Evolutionary conservation across 92 coral and sea anemone species (phyloP).

Genomic region (Porites rus): DNA sequence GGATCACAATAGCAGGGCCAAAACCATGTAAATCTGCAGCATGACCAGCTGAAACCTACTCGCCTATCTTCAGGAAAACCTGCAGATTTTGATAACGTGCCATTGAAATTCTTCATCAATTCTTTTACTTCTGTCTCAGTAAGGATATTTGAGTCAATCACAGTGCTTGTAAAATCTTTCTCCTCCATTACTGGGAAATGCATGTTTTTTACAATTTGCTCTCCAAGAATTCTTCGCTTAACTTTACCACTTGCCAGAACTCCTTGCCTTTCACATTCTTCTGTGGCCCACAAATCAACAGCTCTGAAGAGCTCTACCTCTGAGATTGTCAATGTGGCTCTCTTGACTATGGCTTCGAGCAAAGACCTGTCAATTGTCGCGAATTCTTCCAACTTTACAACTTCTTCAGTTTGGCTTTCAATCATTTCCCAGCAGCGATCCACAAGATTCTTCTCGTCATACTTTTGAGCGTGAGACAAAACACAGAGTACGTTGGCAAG

Average conservation of each 20-base stretch:
- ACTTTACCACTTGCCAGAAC: background rate
- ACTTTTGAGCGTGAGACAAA: background rate
- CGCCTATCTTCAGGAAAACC: background rate
- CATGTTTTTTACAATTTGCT: background rate
- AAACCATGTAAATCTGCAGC: background rate
- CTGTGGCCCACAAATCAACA: constrained; percentile 22
- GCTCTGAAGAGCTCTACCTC: constrained; percentile 31
- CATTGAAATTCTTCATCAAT: background rate
- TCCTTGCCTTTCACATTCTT: constrained; percentile 3
- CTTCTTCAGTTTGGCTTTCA: constrained; percentile 6
- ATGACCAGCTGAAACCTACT: background rate
- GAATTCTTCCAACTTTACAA: constrained; percentile 3
- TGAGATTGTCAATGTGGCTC: constrained; percentile 5
- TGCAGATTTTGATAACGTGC: background rate
- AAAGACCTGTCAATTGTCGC: background rate
- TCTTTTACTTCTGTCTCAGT: background rate
- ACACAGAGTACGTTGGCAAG: constrained; percentile 2
- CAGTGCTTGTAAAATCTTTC: background rate
- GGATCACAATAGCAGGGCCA: background rate
- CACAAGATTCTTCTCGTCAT: background rate
- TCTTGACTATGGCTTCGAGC: constrained; percentile 15
- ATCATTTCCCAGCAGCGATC: constrained; percentile 30
- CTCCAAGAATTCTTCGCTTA: constrained; percentile 21
- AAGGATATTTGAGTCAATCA: background rate
- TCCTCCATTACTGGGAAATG: background rate